Evolutionary conservation across 1,140 invertebrate species (phyloP).

Genomic region (Oryzaephilus surinamensis): DNA sequence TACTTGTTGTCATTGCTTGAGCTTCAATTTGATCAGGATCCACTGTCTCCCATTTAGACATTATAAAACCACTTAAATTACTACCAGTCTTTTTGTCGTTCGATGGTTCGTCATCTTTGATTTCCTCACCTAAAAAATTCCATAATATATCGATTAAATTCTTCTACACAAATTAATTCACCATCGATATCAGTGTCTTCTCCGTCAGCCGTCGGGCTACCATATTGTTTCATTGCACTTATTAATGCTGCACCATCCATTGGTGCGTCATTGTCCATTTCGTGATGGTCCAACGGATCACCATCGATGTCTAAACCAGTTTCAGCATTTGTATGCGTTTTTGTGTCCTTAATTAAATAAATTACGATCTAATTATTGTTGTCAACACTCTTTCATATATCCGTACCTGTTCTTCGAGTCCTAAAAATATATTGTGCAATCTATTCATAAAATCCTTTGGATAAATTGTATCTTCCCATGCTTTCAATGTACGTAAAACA

Average conservation of each 20-base stretch:
- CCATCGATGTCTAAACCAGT: conserved; percentile 52
- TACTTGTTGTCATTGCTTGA: conserved; percentile 80
- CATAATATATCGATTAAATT: too few relatives aligned
- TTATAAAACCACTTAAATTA: conserved; percentile 57
- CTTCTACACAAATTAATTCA: too few relatives aligned
- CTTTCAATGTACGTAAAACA: conserved; percentile 86
- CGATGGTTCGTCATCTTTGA: conserved; percentile 3
- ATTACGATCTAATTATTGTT: not conserved
- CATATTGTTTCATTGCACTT: conserved; percentile 47
- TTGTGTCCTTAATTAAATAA: conserved; percentile 10
- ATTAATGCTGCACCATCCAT: conserved; percentile 74
- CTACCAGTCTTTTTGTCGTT: conserved; percentile 10
- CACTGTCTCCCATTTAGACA: conserved; percentile 93
- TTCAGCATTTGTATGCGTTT: conserved; percentile 28
- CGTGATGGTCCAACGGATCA: conserved; percentile 44
- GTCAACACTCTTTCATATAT: not conserved
- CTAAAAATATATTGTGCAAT: conserved; percentile 78
- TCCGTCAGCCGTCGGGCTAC: conserved; percentile 23
- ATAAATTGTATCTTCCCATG: conserved; percentile 99
- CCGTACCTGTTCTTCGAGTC: conserved; percentile 21
- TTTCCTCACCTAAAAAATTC: conserved; percentile 34
- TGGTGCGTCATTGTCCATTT: conserved; percentile 56
- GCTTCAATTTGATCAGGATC: conserved; percentile 78
- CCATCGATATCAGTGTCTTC: conserved; percentile 29
- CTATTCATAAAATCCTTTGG: conserved; percentile 86